Evolutionary conservation across 1,140 invertebrate genomes (phyloP).

Genomic region (Melanaphis sacchari): DNA sequence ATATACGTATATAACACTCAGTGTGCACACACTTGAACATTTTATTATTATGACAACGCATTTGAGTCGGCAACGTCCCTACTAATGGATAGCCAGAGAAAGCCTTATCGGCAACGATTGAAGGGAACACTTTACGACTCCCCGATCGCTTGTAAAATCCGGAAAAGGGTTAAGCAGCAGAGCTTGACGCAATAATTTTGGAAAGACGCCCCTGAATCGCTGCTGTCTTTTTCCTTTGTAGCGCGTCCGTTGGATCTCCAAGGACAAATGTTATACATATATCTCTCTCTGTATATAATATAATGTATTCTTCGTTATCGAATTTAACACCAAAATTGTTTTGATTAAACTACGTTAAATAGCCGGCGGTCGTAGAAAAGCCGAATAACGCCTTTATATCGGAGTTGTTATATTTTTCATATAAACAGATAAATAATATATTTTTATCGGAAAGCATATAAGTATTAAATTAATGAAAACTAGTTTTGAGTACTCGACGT

Average conservation of each 20-base stretch:
- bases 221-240: background rate
- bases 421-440: background rate
- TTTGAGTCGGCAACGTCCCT: background rate
- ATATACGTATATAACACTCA: background rate
- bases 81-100: conserved; percentile 42
- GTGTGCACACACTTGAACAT: background rate
- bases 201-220: conserved; percentile 32
- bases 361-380: background rate
- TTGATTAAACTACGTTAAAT: background rate
- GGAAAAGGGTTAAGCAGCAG: conserved; percentile 49
- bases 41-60: conserved; percentile 45
- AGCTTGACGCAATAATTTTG: conserved; percentile 55
- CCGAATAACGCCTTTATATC: background rate
- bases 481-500: background rate
- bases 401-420: background rate
- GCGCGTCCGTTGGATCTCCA: background rate
- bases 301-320: background rate
- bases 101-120: conserved; percentile 52
- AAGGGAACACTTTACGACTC: conserved; percentile 54
- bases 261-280: background rate
- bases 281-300: background rate
- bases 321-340: conserved; percentile 17
- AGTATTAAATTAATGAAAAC: background rate
- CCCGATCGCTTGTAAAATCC: conserved; percentile 57
- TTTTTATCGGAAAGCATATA: background rate